phyloP scores from a whole-genome alignment of 2,113 vertebrate genomes.

The Camelus dromedarius region DNA sequence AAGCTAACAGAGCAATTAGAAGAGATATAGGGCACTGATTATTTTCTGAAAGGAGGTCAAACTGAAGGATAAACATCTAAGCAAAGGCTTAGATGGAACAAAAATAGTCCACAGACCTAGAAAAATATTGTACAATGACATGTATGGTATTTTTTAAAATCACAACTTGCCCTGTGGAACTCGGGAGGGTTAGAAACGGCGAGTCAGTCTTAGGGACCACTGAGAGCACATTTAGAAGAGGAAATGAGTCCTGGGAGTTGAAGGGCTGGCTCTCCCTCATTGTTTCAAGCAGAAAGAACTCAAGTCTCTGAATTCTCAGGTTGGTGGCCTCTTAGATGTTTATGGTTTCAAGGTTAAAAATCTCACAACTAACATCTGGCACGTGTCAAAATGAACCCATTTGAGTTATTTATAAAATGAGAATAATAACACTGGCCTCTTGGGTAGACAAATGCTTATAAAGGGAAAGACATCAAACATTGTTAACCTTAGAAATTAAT shows the following conservation, averaged over 20 bases:
- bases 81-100: background rate
- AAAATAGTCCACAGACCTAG: background rate
- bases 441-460: background rate
- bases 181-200: background rate
- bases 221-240: background rate
- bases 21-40: background rate
- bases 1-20: slow-evolving; percentile 20
- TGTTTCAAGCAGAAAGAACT: background rate
- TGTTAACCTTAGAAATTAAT: background rate
- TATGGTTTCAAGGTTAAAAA: background rate
- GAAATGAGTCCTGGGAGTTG: background rate
- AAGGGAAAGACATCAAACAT: background rate
- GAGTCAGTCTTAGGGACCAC: too few relatives aligned
- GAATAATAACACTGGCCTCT: too few relatives aligned
- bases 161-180: background rate
- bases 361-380: background rate
- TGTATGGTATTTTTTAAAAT: background rate
- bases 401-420: background rate
- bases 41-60: background rate
- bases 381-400: background rate
- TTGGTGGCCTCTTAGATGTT: background rate
- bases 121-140: background rate
- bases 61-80: background rate
- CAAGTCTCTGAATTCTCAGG: background rate
- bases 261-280: background rate